Percentiles rank a stretch among this genome's conserved stretches.
Evolutionary conservation across 2,113 vertebrate genomes (phyloP).

Genomic region (Petrocephalus microphthalmus): DNA sequence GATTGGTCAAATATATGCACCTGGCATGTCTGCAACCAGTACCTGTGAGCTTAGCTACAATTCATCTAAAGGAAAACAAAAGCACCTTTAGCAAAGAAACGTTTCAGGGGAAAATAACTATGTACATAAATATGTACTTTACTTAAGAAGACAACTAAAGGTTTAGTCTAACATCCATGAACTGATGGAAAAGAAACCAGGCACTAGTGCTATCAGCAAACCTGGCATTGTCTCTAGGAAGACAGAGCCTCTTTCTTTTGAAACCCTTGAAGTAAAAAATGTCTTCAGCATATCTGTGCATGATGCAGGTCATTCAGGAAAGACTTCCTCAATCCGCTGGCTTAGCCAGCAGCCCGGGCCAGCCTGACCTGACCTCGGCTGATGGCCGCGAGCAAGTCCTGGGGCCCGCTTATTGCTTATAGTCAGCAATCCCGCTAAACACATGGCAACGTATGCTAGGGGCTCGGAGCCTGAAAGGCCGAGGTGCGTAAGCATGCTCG

Average conservation of each 20-base stretch:
- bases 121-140: not conserved
- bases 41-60: not conserved
- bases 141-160: not conserved
- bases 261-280: not conserved
- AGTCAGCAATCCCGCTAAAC: slow-evolving; percentile 42
- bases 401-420: slow-evolving; percentile 67
- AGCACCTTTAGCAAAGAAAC: not conserved
- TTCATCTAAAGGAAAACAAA: not conserved
- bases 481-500: not conserved
- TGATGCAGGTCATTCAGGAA: slow-evolving; percentile 33
- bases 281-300: not conserved
- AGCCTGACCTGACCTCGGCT: slow-evolving; percentile 25
- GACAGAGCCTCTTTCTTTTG: not conserved
- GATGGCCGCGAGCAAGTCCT: slow-evolving; percentile 24
- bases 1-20: not conserved
- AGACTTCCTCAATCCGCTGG: slow-evolving; percentile 19
- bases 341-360: slow-evolving; percentile 23
- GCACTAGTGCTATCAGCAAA: not conserved
- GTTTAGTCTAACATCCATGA: not conserved
- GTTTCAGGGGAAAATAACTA: not conserved
- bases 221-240: not conserved
- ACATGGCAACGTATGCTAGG: not conserved
- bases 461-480: not conserved
- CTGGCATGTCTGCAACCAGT: not conserved
- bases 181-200: not conserved